Evolutionary conservation across 2,797 vertebrate species (phyloP), one percentile per base, ranked within the genome.

Genomic region (Chiloscyllium punctatum): DNA sequence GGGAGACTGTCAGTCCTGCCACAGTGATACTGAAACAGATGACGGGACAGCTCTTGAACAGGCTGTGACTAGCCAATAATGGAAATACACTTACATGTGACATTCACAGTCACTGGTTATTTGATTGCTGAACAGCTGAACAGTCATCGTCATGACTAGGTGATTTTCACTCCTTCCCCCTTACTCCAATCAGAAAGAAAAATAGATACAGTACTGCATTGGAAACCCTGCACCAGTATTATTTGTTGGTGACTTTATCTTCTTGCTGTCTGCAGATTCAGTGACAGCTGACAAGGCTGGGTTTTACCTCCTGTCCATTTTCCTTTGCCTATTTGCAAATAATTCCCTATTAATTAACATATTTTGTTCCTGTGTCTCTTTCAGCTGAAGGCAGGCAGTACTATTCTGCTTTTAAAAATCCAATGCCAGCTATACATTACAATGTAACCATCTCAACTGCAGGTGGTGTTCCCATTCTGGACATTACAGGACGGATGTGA

Each of bases 1-100:
- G 68, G 68, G 92, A 42, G n/a, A 11, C 57, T 1, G 66, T 66
- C 37, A n/a, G 68, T 68, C 90, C 53, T 88, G n/a, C 30, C 15
- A 90, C 53, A 62, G 25, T 94, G 91, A 15, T 69, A 94, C 23
- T 94, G 92, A 48, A 94, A 71, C 37, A 51, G 37, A 94, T 94
- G 57, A 90, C 15, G 33, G 53, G 4, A 33, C 0, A 0, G 27
- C 53, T 57, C 30, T 62, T 57, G 27, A 16, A 62, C 30, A n/a
- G 87, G 15, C 27, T 90, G 87, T 7, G 33, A 90, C 25, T n/a
- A 53, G 87, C 37, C 82, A 86, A 33, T 62, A 53, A 77, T 77
- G 72, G 27, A 62, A 16, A 57, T 57, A 2, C 13, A 33, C 53
- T 57, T 18, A 16, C 2, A 15, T n/a, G 15, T 4, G 30, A 18